Base-by-base conservation (phyloP, 2,113 vertebrate species). In the Coptodon bakossiorum region DNA sequence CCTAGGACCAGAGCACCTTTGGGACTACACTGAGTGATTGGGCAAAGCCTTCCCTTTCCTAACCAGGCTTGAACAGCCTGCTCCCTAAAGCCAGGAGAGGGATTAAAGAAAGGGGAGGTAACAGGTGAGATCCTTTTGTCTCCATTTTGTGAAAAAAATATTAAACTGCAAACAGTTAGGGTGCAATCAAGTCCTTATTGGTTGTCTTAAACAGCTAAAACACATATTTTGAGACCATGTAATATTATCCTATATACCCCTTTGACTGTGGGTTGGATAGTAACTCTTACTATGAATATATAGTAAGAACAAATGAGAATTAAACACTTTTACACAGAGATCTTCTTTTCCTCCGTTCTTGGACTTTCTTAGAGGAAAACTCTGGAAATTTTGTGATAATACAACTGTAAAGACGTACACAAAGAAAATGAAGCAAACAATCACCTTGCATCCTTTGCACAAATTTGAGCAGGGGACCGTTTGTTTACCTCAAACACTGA, bases 21-120 rank as follows among this genome's bases (percentile, higher is more conserved):
- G 90, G 89, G 92, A 90, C 27, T 57, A 91, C 85, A 87, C 85
- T 81, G 82, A 71, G 71, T 79, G 92, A 94, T 89, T 56, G 90
- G 90, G 66, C 73, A 50, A 90, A 90, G 82, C 84, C 87, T 84
- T 86, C 71, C 53, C 68, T 84, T 82, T 80, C 34, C 63, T 83
- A 92, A 91, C 88, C 81, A 81, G 82, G 85, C 86, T 24, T 9
- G 52, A 90, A 81, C 38, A 68, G 84, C 8, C 68, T 0, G 14
- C 73, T 85, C 73, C 4, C 22, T n/a, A 81, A 85, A 53, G 29
- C 57, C 63, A 85, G 68, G 88, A 53, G n/a, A 80, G 80, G 81
- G 81, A 87, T 82, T 82, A 86, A 87, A 83, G 88, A 89, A 84
- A 78, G 63, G 80, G 73, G 27, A 27, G 48, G 27, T 88, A 87